Evolutionary conservation across 1,140 invertebrate species (phyloP), one percentile per base, ranked within the genome.

Genomic region (Heliconius melpomene): DNA sequence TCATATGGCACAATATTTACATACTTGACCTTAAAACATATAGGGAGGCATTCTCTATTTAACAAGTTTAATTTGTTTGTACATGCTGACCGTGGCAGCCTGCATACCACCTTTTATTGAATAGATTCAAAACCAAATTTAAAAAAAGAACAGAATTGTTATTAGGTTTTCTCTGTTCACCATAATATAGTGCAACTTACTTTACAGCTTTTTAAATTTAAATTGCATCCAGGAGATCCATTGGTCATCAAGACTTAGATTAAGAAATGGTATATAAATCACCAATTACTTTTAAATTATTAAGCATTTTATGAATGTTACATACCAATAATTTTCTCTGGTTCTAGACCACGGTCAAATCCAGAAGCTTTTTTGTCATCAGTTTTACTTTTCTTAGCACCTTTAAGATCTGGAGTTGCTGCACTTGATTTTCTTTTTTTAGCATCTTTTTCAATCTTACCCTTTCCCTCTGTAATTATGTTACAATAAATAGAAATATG

Each of bases 321-420:
- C 71, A 85, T 85, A 90, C 95, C 98, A 88, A 99, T 98, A 80
- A 99, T 99, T 91, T 98, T 97, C 85, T 99, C 98, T 7, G 98
- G 98, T 77, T 98, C 97, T 8, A 99, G 94, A 16, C 97, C 97
- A 86, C 98, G 95, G 85, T 99, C 98, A 94, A 99, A 99, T 16
- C 98, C 98, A 93, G 94, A 91, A 52, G 94, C 91, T 85, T 96
- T 96, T 80, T 96, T 96, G 36, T 96, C 95, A 88, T 96, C 95
- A 73, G 86, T 89, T 46, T 94, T 93, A 77, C 94, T 94, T 82
- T 95, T 95, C 83, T 95, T 96, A 52, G 94, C 94, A 74, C 92
- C 95, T 87, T 95, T 95, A 23, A 94, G 82, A 74, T 95, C 95
- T 70, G 95, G 91, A 60, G 94, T 94, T 26, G 95, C 94, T 60